Evolutionary conservation across 2,888 invertebrate species (phyloP), one percentile per base, ranked within the genome.

Genomic region (Morpho deidamia): DNA sequence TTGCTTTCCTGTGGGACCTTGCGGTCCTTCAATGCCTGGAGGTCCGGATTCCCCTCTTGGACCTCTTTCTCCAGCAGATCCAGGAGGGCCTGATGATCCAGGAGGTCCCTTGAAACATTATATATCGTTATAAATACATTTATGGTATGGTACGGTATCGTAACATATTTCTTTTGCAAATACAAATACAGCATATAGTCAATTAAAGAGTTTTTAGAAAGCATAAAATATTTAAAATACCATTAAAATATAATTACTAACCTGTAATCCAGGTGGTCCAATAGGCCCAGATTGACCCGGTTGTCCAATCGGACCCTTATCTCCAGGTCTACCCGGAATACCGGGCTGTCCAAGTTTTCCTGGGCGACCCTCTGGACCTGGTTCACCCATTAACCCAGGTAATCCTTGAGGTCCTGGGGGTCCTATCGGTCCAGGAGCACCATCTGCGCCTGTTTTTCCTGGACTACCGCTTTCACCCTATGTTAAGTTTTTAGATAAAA

Each of bases 1-100:
- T 48, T 93, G 88, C 77, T 95, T 95, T 38, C 97, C 97, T 60
- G 95, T 81, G 44, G 91, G 91, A 8, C 97, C 97, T 76, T 92
- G 91, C 9, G 92, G 93, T 0, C 96, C 96, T 69, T 95, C 95
- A 1, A 92, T 91, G 12, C 96, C 96, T 59, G 92, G 93, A 5
- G 93, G 92, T 1, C 96, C 96, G 1, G 89, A 83, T 80, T 95
- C 95, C 1, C 95, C 95, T 61, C 93, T 86, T 1, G 91, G 81
- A 2, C 95, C 95, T 60, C 94, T 83, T 80, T 95, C 94, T 10
- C 96, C 96, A 38, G 93, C 81, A 3, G 91, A 78, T 3, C 96
- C 96, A 7, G 92, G 79, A 9, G 93, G 91, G 8, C 96, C 95
- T 33, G 89, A 64, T 42, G 90, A 83, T 1, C 91, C 96, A 55